A percentile compares a stretch with the other conserved stretches of the same genome.
Conservation (phyloP, 2,888 invertebrate species). For the Hemaris fuciformis region DNA sequence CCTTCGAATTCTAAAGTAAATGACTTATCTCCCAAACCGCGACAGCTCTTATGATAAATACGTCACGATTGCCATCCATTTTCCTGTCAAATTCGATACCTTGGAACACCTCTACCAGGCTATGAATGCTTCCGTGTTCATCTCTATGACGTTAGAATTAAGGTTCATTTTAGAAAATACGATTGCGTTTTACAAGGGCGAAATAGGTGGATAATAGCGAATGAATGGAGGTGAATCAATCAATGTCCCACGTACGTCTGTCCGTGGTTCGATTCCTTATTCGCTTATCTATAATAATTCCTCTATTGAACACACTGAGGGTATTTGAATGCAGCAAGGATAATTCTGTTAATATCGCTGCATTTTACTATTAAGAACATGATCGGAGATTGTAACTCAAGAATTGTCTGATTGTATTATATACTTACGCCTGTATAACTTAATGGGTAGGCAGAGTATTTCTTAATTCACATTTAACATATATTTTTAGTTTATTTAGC, state of each 20-base stretch:
- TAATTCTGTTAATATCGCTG: neutral
- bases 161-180: neutral
- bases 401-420: constrained; percentile 11
- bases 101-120: neutral
- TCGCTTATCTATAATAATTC: constrained; percentile 15
- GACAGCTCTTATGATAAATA: constrained; percentile 44
- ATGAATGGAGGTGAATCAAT: constrained; percentile 55
- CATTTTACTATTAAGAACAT: neutral
- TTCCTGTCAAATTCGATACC: constrained; percentile 36
- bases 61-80: constrained; percentile 41
- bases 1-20: neutral
- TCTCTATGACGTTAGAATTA: neutral
- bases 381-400: neutral
- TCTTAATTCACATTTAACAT: too few relatives aligned
- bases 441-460: too few relatives aligned
- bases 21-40: constrained; percentile 3
- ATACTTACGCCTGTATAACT: too few relatives aligned
- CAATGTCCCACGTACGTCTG: constrained; percentile 44
- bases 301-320: neutral
- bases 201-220: constrained; percentile 27
- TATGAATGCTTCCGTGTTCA: neutral
- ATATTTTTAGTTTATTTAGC: too few relatives aligned
- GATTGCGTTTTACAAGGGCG: neutral
- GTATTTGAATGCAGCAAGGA: neutral
- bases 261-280: constrained; percentile 40